These are phyloP conservation scores for Orthosia cruda DNA, from an alignment of 2,888 invertebrate species.

Conservation along the genomic window DNA sequence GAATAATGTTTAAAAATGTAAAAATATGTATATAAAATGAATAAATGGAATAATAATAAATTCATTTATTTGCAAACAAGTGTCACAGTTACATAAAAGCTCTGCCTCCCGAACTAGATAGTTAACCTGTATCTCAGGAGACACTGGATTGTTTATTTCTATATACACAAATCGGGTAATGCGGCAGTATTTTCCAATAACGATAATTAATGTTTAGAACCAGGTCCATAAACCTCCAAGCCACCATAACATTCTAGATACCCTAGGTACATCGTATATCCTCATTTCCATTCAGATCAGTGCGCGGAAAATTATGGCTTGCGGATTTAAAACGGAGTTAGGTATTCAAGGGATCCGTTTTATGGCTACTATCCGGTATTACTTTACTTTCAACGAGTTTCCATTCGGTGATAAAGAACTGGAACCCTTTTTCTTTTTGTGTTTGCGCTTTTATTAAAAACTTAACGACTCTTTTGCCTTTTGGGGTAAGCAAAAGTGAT, in stretches of 20 bases:
- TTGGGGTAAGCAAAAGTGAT: neutral
- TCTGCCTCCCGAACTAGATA: too few species aligned
- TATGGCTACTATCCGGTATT: conserved; percentile 41
- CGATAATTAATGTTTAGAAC: too few species aligned
- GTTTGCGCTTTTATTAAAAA: conserved; percentile 16
- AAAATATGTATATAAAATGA: too few species aligned
- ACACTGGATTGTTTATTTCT: too few species aligned
- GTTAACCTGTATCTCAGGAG: too few species aligned
- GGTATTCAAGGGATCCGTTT: conserved; percentile 45
- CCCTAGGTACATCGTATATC: conserved; percentile 1
- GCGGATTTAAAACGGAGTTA: conserved; percentile 50
- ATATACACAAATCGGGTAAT: too few species aligned
- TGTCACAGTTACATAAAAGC: too few species aligned
- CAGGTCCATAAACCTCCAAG: neutral
- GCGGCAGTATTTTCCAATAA: too few species aligned
- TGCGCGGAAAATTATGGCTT: conserved; percentile 48
- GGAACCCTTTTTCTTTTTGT: conserved; percentile 3
- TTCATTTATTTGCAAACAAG: too few species aligned
- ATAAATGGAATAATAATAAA: too few species aligned
- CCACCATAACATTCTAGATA: neutral
- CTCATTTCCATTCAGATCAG: conserved; percentile 43
- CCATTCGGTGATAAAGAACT: conserved; percentile 30
- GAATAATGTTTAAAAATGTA: too few species aligned
- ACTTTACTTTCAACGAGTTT: conserved; percentile 46
- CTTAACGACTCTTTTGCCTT: neutral